A percentile compares a stretch with the other conserved stretches of the same genome.
phyloP scores from a whole-genome alignment of 2,888 invertebrate genomes.

The Cantharis lateralis region DNA sequence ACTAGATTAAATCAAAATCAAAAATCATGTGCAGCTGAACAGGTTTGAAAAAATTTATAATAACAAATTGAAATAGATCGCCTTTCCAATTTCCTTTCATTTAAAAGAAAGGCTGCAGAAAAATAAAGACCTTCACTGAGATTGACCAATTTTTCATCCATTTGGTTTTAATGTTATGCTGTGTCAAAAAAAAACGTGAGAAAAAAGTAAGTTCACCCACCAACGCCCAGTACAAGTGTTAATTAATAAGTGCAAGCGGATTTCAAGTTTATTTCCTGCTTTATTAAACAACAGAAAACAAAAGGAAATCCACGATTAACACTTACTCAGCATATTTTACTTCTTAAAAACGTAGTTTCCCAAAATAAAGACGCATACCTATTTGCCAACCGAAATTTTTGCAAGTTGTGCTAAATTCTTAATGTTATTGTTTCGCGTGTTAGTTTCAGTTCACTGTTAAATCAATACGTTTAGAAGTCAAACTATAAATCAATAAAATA shows the following conservation, averaged over 20 bases:
- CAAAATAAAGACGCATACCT: background rate
- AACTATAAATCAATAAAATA: background rate
- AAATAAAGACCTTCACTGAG: background rate
- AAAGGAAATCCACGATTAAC: background rate
- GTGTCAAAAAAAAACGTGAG: background rate
- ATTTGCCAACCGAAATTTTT: background rate
- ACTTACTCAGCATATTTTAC: background rate
- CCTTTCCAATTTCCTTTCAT: slow-evolving; percentile 3
- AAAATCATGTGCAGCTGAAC: slow-evolving; percentile 1
- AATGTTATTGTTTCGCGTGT: background rate
- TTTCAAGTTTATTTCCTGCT: background rate
- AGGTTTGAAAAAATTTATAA: slow-evolving; percentile 9
- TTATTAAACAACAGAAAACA: background rate
- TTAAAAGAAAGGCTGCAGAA: background rate
- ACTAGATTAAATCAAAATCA: slow-evolving; percentile 2
- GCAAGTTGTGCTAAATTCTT: background rate
- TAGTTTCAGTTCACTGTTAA: background rate
- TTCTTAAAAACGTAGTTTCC: background rate
- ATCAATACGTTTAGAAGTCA: background rate
- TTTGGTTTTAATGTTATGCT: background rate
- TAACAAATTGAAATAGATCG: slow-evolving; percentile 3
- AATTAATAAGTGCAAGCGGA: background rate
- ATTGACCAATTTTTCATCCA: background rate
- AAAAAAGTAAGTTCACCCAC: background rate
- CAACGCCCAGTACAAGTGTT: background rate